Evolutionary conservation across 92 coral and sea anemone genomes (phyloP).

Genomic region (Epizoanthus rinbou): DNA sequence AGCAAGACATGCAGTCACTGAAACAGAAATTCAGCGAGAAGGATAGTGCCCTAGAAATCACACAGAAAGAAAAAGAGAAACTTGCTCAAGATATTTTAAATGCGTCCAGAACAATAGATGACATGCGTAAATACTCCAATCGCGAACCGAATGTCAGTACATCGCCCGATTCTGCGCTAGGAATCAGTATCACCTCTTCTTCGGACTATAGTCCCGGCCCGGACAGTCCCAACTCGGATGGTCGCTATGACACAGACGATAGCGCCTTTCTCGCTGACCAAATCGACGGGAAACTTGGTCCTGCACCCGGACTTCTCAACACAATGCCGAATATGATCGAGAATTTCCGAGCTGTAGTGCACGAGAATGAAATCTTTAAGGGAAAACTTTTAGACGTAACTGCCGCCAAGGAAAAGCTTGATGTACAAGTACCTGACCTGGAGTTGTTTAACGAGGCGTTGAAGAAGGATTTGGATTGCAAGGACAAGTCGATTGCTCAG

Average conservation of each 20-base stretch:
- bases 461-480: conserved; percentile 60
- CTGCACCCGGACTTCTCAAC: conserved; percentile 65
- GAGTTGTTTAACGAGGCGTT: conserved; percentile 58
- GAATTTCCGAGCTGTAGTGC: conserved; percentile 81
- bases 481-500: conserved; percentile 53
- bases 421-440: conserved; percentile 61
- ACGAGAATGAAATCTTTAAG: conserved; percentile 68
- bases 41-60: conserved; percentile 59
- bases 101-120: conserved; percentile 84
- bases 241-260: conserved; percentile 49
- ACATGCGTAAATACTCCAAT: conserved; percentile 66
- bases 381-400: conserved; percentile 58
- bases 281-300: conserved; percentile 49
- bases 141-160: conserved; percentile 57
- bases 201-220: conserved; percentile 72
- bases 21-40: conserved; percentile 63
- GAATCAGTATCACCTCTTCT: conserved; percentile 66
- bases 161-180: conserved; percentile 87
- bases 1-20: conserved; percentile 57
- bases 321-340: conserved; percentile 90
- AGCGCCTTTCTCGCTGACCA: conserved; percentile 44
- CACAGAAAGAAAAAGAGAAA: conserved; percentile 69
- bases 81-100: conserved; percentile 81
- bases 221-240: conserved; percentile 73
- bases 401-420: conserved; percentile 65